phyloP scores from a whole-genome alignment of 2,888 invertebrate genomes.

The Caenorhabditis angaria region DNA sequence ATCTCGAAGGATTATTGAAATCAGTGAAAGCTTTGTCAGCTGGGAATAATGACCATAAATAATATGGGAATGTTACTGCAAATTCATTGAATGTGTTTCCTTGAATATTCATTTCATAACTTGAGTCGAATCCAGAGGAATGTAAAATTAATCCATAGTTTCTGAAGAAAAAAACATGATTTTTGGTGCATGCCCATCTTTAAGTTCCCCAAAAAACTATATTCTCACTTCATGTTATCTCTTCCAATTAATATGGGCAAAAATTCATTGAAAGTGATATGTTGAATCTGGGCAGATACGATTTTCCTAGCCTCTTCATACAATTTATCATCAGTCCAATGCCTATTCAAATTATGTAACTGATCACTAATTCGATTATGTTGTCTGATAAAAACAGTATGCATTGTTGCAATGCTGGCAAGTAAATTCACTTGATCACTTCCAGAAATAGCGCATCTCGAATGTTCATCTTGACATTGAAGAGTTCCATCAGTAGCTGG shows the following conservation, averaged over 20 bases:
- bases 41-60: slow-evolving; percentile 55
- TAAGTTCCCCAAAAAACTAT: neutral
- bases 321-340: slow-evolving; percentile 70
- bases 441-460: slow-evolving; percentile 56
- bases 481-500: slow-evolving; percentile 50
- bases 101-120: slow-evolving; percentile 80
- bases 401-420: slow-evolving; percentile 64
- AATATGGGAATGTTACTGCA: slow-evolving; percentile 60
- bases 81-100: slow-evolving; percentile 77
- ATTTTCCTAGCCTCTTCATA: slow-evolving; percentile 74
- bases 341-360: slow-evolving; percentile 64
- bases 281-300: slow-evolving; percentile 77
- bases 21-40: slow-evolving; percentile 51
- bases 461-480: slow-evolving; percentile 48
- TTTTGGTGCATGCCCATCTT: neutral
- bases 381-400: slow-evolving; percentile 70
- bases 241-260: slow-evolving; percentile 67
- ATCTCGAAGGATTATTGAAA: slow-evolving; percentile 69
- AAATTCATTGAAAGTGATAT: slow-evolving; percentile 74
- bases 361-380: slow-evolving; percentile 69
- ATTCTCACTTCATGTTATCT: slow-evolving; percentile 57
- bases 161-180: slow-evolving; percentile 20
- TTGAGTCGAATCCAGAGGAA: slow-evolving; percentile 74
- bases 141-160: slow-evolving; percentile 83
- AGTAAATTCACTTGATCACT: slow-evolving; percentile 68